phyloP scores from a whole-genome alignment of 2,888 invertebrate species.

The Dicranocentrus wangi region DNA sequence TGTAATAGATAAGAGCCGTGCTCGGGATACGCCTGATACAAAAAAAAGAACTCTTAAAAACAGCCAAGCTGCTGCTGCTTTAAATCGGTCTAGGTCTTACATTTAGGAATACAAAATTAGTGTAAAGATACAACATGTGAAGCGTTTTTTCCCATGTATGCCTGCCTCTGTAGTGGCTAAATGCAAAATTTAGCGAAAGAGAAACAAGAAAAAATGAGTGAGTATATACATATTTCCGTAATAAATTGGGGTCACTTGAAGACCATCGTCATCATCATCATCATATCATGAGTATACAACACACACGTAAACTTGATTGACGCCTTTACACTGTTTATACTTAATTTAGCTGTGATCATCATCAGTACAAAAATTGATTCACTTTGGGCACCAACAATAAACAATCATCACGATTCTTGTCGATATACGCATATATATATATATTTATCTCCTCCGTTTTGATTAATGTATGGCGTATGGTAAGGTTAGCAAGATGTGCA shows the following conservation, averaged over 20 bases:
- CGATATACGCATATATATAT: too few relatives aligned
- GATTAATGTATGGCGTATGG: too few relatives aligned
- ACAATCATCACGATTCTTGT: not conserved
- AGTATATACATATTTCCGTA: constrained; percentile 9
- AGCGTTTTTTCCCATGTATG: too few relatives aligned
- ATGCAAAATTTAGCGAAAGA: too few relatives aligned
- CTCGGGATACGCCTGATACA: too few relatives aligned
- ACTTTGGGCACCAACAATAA: not conserved
- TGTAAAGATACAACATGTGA: not conserved
- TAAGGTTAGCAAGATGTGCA: not conserved
- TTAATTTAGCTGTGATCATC: too few relatives aligned
- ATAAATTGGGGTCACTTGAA: constrained; percentile 9
- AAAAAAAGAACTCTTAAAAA: too few relatives aligned
- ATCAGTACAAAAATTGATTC: not conserved
- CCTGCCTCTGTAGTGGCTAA: too few relatives aligned
- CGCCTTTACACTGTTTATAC: not conserved
- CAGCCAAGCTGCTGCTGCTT: not conserved
- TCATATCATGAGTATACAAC: not conserved
- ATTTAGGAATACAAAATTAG: not conserved
- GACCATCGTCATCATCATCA: not conserved
- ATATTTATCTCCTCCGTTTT: too few relatives aligned
- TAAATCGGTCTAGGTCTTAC: constrained; percentile 3
- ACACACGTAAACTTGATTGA: not conserved
- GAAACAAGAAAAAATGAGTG: constrained; percentile 3
- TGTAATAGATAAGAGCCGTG: too few relatives aligned